Conservation (phyloP, 1,140 invertebrate genomes). For the Plectrocnemia conspersa region DNA sequence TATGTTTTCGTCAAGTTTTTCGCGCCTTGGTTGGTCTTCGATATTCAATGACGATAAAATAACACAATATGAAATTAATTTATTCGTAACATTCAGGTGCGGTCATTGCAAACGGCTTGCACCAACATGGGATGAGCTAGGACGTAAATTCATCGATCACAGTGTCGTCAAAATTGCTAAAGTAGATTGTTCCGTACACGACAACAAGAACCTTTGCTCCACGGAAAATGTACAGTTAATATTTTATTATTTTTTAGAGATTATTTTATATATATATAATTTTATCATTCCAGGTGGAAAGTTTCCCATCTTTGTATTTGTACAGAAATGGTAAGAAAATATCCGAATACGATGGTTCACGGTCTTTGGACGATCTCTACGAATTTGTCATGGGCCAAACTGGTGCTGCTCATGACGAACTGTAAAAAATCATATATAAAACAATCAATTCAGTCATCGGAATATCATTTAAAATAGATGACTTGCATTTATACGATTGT, state of each 20-base stretch:
- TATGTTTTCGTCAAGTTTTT: constrained; percentile 72
- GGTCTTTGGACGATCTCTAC: constrained; percentile 62
- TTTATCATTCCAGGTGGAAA: constrained; percentile 53
- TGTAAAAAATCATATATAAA: no score
- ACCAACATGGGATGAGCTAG: constrained; percentile 67
- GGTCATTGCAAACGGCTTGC: constrained; percentile 68
- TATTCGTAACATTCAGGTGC: constrained; percentile 46
- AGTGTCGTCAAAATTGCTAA: constrained; percentile 60
- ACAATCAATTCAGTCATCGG: no score
- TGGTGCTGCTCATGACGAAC: constrained; percentile 53
- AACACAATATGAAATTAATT: not conserved
- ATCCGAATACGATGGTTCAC: constrained; percentile 66
- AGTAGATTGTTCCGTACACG: constrained; percentile 64
- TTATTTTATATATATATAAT: constrained; percentile 8
- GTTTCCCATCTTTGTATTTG: constrained; percentile 63
- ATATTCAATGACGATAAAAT: no score
- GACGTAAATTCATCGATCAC: constrained; percentile 56
- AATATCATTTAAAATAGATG: no score
- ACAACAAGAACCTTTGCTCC: constrained; percentile 60
- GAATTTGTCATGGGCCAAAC: constrained; percentile 58
- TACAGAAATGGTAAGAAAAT: constrained; percentile 65
- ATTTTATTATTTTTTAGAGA: constrained; percentile 12
- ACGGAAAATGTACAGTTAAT: constrained; percentile 59
- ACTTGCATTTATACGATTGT: no score
- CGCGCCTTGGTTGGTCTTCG: constrained; percentile 67